Evolutionary conservation across 2,113 vertebrate species (phyloP), one percentile per base, ranked within the genome.

Genomic region (Elephantulus edwardii): DNA sequence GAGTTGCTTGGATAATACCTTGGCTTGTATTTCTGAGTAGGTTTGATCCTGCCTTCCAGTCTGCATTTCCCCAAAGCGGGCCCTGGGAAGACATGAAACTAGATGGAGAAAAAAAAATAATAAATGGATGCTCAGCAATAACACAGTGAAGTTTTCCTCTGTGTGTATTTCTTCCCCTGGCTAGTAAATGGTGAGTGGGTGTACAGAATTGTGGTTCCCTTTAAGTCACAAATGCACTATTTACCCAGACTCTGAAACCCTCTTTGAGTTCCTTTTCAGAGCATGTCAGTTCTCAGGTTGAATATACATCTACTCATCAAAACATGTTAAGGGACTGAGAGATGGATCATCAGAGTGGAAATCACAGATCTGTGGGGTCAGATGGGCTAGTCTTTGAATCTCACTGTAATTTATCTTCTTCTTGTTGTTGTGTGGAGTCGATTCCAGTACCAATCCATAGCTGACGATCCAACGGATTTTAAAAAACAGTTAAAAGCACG

Each of bases 1-100:
- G 95, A 96, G 78, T 93, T 95, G 83, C 89, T 92, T 64, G 71
- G 92, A 91, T 96, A 93, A 94, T 86, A 83, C 88, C 84, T 90
- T 40, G 0, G 76, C 81, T 96, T 95, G 90, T 92, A 83, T 84
- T 92, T 96, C 94, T 93, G 94, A 94, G 83, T 82, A 88, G 92
- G 56, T 77, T 97, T 96, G 91, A 95, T 96, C 92, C 91, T 83
- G 79, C 81, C 78, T 96, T 52, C 75, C 28, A 35, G 46, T 0
- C 88, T 84, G 88, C 60, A 3, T 93, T 92, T 95, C 94, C 86
- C 88, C 91, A 89, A 90, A 93, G 92, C 83, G 79, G 91, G 91
- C 62, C 28, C 70, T 56, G 50, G 40, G 42, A 92, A 93, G 83
- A 40, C 83, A 60, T 79, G 76, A 66, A 78, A 74, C n/a, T 74